phyloP scores from a whole-genome alignment of 2,888 invertebrate genomes.

The Oscheius sp. region DNA sequence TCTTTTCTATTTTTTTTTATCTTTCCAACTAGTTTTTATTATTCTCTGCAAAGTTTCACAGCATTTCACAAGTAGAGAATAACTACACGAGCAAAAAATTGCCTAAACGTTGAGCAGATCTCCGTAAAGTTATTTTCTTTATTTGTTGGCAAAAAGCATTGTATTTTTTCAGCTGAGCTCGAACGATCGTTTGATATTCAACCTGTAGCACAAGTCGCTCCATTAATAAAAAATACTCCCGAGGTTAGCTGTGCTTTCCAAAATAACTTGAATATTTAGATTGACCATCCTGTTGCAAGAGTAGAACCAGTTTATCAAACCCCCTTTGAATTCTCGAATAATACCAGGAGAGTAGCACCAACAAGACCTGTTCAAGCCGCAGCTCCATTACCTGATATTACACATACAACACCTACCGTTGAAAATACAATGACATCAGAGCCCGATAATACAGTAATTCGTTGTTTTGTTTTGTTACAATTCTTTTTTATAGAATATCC shows the following conservation, averaged over 20 bases:
- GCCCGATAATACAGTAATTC: neutral
- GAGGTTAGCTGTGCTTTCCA: constrained; percentile 9
- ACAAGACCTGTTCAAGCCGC: constrained; percentile 29
- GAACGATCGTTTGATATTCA: constrained; percentile 23
- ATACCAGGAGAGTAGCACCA: constrained; percentile 34
- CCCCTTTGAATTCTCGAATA: neutral
- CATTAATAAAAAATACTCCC: constrained; percentile 20
- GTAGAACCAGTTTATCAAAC: constrained; percentile 32
- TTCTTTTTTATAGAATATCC: neutral
- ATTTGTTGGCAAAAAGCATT: too few relatives aligned
- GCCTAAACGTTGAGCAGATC: too few relatives aligned
- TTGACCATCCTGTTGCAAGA: constrained; percentile 34
- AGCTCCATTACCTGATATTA: neutral
- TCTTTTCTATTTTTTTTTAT: too few relatives aligned
- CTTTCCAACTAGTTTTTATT: too few relatives aligned
- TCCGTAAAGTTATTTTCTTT: too few relatives aligned
- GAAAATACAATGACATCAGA: neutral
- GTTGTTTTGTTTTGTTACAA: neutral
- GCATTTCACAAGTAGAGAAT: too few relatives aligned
- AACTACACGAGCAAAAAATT: too few relatives aligned
- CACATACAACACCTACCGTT: neutral
- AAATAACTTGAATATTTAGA: neutral
- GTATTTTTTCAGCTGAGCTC: neutral
- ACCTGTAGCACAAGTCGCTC: constrained; percentile 37
- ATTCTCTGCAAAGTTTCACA: too few relatives aligned